These are phyloP conservation scores for Balaenoptera acutorostrata DNA, from an alignment of 2,113 vertebrate species.

Conservation along the genomic window DNA sequence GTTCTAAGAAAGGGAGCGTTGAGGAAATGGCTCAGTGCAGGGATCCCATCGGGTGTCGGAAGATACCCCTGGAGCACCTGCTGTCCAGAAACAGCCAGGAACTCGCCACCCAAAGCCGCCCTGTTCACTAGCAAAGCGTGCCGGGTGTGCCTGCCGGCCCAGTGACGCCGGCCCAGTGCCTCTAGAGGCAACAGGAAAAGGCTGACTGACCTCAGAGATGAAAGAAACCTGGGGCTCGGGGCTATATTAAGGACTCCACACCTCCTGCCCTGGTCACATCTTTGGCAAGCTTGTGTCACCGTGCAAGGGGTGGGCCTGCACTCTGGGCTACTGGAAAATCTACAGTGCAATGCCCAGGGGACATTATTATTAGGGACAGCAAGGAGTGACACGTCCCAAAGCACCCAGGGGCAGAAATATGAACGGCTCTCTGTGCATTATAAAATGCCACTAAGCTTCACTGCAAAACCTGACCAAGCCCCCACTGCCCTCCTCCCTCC, in stretches of 20 bases:
- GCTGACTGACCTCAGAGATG: constrained; percentile 46
- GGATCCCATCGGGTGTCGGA: neutral
- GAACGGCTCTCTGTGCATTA: neutral
- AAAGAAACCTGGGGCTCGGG: neutral
- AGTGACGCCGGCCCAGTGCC: neutral
- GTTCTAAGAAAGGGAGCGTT: neutral
- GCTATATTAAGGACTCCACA: neutral
- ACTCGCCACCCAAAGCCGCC: neutral
- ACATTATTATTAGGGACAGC: neutral
- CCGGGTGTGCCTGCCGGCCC: neutral
- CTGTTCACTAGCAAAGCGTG: neutral
- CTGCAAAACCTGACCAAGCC: neutral
- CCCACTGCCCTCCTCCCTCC: neutral
- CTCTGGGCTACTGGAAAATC: neutral
- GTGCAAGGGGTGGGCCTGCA: neutral
- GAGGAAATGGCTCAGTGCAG: neutral
- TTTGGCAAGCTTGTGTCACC: neutral
- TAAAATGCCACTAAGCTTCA: neutral
- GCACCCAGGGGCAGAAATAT: neutral
- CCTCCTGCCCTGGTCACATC: neutral
- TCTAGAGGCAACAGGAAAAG: constrained; percentile 40
- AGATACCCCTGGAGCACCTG: neutral
- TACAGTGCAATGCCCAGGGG: neutral
- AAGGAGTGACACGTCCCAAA: neutral
- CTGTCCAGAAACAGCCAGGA: neutral